A percentile compares a stretch with the other conserved stretches of the same genome.
Evolutionary conservation across 2,888 invertebrate species (phyloP).

Genomic region (Orchesellides sinensis): DNA sequence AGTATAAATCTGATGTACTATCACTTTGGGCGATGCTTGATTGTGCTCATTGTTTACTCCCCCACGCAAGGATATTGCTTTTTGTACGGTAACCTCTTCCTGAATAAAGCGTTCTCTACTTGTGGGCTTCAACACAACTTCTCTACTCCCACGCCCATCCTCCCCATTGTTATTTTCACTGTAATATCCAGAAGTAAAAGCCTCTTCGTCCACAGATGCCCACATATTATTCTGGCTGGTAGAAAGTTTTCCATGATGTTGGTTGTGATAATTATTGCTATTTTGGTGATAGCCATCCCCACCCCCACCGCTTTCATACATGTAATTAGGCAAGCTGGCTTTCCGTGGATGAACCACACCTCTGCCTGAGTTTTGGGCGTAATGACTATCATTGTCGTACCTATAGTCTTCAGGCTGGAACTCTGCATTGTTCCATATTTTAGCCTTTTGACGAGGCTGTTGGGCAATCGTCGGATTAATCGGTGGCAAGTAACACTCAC

Average conservation of each 20-base stretch:
- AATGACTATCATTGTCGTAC: slow-evolving; percentile 31
- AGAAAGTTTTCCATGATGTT: slow-evolving; percentile 1
- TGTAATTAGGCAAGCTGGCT: slow-evolving; percentile 55
- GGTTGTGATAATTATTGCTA: slow-evolving; percentile 2
- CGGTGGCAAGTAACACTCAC: slow-evolving; percentile 72
- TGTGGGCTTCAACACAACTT: slow-evolving; percentile 43
- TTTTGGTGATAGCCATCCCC: not conserved
- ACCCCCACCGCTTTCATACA: slow-evolving; percentile 27
- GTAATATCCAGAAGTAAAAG: slow-evolving; percentile 89
- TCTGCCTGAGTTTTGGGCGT: not conserved
- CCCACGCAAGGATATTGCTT: slow-evolving; percentile 27
- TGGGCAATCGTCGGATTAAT: slow-evolving; percentile 65
- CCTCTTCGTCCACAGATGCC: slow-evolving; percentile 40
- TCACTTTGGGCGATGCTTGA: slow-evolving; percentile 45
- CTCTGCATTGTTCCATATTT: slow-evolving; percentile 57
- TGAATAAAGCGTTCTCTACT: slow-evolving; percentile 49
- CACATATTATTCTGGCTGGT: not conserved
- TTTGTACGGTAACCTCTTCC: slow-evolving; percentile 51
- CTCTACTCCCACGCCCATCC: not conserved
- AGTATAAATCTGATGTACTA: slow-evolving; percentile 59
- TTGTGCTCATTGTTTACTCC: slow-evolving; percentile 18
- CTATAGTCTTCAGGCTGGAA: slow-evolving; percentile 52
- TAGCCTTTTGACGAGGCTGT: slow-evolving; percentile 62
- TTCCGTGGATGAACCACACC: slow-evolving; percentile 21
- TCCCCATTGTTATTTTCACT: slow-evolving; percentile 80